These are phyloP conservation scores for Orchesellides sinensis DNA, from an alignment of 2,888 invertebrate species.

Conservation along the genomic window DNA sequence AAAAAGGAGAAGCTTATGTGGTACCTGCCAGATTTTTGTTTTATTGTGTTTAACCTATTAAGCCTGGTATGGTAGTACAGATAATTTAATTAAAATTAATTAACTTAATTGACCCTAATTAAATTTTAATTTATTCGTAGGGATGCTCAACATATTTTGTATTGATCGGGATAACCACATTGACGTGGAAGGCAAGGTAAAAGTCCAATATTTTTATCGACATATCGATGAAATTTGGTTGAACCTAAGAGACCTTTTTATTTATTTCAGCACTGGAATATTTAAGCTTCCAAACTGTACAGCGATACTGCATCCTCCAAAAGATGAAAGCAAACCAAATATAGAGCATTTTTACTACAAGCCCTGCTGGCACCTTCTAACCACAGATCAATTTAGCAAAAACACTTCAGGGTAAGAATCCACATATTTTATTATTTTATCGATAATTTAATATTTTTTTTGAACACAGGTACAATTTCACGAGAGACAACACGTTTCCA, in stretches of 20 bases:
- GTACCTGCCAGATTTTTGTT: constrained; percentile 30
- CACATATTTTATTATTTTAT: too few species aligned
- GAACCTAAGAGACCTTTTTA: too few species aligned
- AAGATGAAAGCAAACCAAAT: background rate
- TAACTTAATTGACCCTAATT: background rate
- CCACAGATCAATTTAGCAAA: too few species aligned
- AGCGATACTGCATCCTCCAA: background rate
- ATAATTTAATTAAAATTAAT: too few species aligned
- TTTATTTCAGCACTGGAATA: constrained; percentile 30
- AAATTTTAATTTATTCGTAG: background rate
- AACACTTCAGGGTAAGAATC: too few species aligned
- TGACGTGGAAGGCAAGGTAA: constrained; percentile 21
- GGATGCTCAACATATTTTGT: constrained; percentile 30
- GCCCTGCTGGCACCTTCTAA: too few species aligned
- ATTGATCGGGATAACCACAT: constrained; percentile 14
- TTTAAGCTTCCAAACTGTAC: constrained; percentile 26
- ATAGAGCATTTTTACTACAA: constrained; percentile 17
- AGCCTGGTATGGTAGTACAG: constrained; percentile 4
- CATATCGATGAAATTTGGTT: too few species aligned
- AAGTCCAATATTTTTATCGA: background rate
- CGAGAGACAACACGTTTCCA: background rate
- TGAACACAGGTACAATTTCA: constrained; percentile 30
- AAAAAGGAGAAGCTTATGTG: constrained; percentile 19
- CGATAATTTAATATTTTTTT: too few species aligned
- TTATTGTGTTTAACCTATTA: constrained; percentile 24